Conservation (phyloP, 2,888 invertebrate genomes). For the Tenthredo mesomela region DNA sequence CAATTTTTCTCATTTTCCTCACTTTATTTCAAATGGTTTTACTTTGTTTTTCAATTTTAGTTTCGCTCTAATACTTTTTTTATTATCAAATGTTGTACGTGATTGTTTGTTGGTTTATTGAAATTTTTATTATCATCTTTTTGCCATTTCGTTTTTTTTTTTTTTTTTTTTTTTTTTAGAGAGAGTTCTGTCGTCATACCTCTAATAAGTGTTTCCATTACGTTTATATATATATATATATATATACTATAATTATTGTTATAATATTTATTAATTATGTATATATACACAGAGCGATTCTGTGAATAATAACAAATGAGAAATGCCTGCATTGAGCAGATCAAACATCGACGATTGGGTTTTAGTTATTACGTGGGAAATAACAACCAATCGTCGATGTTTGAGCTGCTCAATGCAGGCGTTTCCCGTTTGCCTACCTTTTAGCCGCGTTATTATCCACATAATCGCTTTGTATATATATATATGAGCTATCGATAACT, state of each 20-base stretch:
- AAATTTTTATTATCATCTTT: not conserved
- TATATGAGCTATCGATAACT: conserved; percentile 54
- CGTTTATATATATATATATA: conserved; percentile 9
- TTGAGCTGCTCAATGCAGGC: no score
- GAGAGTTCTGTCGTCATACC: not conserved
- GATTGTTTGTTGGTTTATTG: not conserved
- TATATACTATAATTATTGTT: no score
- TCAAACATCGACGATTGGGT: no score
- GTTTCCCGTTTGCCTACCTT: no score
- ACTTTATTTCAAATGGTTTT: conserved; percentile 40
- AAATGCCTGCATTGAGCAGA: no score
- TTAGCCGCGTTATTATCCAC: no score
- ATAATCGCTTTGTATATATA: no score
- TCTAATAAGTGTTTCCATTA: conserved; percentile 12
- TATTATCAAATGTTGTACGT: not conserved
- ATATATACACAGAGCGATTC: not conserved
- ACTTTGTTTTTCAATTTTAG: conserved; percentile 39
- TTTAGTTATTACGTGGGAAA: no score
- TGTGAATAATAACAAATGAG: no score
- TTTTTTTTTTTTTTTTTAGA: conserved; percentile 17
- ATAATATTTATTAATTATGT: no score
- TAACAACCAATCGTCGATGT: no score
- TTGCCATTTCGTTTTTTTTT: conserved; percentile 45
- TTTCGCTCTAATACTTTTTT: not conserved
- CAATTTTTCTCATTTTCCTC: conserved; percentile 50